Evolutionary conservation across 2,113 vertebrate species (phyloP), one percentile per base, ranked within the genome.

Genomic region (Pangasianodon hypophthalmus): DNA sequence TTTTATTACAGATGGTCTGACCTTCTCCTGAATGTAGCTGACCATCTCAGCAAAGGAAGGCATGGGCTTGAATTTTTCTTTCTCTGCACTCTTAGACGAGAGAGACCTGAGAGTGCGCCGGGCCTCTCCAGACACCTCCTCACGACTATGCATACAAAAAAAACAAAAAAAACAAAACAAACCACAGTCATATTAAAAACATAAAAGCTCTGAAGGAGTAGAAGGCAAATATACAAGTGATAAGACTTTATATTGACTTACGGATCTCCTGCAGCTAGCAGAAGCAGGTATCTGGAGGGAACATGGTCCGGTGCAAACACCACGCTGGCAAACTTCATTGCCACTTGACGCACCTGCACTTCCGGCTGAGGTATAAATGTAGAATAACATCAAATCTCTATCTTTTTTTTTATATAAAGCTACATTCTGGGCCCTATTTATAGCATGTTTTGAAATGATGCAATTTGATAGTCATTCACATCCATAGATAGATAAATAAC

Each of bases 1-100:
- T 82, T 60, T 84, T 41, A 84, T 60, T 26, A 26, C 56, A 84
- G 9, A 84, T 14, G 10, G 5, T 9, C 90, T 92, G 92, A 99
- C 98, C 97, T 99, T 99, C 90, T 99, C 98, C 92, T 98, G 97
- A 87, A 99, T 96, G 90, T 99, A 98, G 92, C 96, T 95, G 50
- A 99, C 98, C 98, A 99, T 99, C 93, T 99, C 98, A 90, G 98
- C 97, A 93, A 99, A 99, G 29, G 98, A 95, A 37, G 98, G 98
- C 97, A 99, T 97, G 77, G 97, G 96, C 92, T 96, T 97, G 83
- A 95, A 92, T 88, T 95, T 95, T 92, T 95, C 96, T 91, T 98
- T 97, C 90, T 98, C 98, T 1, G 95, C 95, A 79, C 91, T 96
- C 94, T 96, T 97, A 87, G 94, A 94, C 79, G 97, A 94, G 93